Evolutionary conservation across 2,113 vertebrate species (phyloP).

Genomic region (Paracanthobrama guichenoti): DNA sequence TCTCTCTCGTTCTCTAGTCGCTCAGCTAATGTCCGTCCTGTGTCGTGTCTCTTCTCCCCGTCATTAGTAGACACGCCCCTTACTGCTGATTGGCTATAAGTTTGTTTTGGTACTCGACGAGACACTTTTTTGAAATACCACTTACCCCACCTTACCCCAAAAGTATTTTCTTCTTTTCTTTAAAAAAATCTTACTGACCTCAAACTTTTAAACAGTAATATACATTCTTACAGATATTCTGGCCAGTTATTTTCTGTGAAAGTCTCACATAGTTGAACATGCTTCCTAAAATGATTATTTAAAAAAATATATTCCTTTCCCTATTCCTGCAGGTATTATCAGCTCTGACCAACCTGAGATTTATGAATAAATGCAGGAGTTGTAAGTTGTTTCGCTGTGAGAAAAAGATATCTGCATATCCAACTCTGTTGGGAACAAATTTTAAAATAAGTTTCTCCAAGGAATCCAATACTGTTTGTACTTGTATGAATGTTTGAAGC

Average conservation of each 20-base stretch:
- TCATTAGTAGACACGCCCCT: too few species aligned
- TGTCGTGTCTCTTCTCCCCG: too few species aligned
- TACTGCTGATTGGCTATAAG: too few species aligned
- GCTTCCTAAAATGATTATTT: neutral
- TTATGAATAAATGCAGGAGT: constrained; percentile 11
- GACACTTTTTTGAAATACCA: too few species aligned
- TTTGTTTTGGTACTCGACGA: too few species aligned
- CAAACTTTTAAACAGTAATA: neutral
- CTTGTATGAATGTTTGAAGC: constrained; percentile 44
- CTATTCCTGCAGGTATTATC: neutral
- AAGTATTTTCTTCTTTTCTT: too few species aligned
- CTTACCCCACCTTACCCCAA: too few species aligned
- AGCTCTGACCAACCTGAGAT: constrained; percentile 21
- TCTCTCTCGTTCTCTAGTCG: too few species aligned
- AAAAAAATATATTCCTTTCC: neutral
- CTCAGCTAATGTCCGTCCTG: too few species aligned
- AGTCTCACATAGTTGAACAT: constrained; percentile 1
- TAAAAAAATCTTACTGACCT: neutral
- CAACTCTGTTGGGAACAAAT: neutral
- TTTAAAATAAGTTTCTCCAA: constrained; percentile 16
- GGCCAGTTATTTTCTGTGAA: neutral
- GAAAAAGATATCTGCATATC: constrained; percentile 16
- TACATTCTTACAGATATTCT: neutral
- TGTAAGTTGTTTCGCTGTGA: neutral
- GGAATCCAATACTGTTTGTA: neutral